phyloP scores from a whole-genome alignment of 64 coral and sea anemone species.

The Stylophora pistillata region DNA sequence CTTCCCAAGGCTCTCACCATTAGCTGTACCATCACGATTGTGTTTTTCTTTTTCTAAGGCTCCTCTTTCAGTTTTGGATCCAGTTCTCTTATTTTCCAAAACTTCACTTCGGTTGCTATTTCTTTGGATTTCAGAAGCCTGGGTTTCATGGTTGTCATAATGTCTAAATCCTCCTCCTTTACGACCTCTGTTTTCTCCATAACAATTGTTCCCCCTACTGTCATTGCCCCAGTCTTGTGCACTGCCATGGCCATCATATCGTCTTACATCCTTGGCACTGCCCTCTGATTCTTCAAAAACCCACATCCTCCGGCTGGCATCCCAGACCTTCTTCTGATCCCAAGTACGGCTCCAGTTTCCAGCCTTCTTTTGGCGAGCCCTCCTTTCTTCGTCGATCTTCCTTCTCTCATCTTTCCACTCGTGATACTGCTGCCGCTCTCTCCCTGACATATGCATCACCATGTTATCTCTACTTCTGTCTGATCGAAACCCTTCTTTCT shows the following conservation, averaged over 20 bases:
- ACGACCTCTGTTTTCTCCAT: background rate
- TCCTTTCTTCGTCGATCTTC: conserved; percentile 70
- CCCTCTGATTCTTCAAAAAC: background rate
- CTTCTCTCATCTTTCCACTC: conserved; percentile 82
- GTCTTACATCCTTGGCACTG: conserved; percentile 4
- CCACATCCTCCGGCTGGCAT: conserved; percentile 14
- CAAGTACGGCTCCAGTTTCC: conserved; percentile 81
- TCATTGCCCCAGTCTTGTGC: conserved; percentile 41
- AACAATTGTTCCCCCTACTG: background rate
- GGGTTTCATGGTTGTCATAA: background rate
- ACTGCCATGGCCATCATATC: background rate
- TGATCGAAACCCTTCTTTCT: conserved; percentile 3
- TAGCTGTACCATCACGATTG: background rate
- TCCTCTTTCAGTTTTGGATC: background rate
- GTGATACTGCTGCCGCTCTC: conserved; percentile 62
- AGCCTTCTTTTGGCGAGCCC: conserved; percentile 65
- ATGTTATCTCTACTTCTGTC: conserved; percentile 3
- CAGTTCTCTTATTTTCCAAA: background rate
- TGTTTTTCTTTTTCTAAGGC: background rate
- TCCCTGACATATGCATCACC: conserved; percentile 81
- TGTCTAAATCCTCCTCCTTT: background rate
- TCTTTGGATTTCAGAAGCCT: background rate
- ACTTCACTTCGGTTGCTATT: background rate
- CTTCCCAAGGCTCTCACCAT: background rate
- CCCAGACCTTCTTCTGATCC: conserved; percentile 70